Conservation (phyloP, 2,113 vertebrate species). For the Crotophaga sulcirostris region DNA sequence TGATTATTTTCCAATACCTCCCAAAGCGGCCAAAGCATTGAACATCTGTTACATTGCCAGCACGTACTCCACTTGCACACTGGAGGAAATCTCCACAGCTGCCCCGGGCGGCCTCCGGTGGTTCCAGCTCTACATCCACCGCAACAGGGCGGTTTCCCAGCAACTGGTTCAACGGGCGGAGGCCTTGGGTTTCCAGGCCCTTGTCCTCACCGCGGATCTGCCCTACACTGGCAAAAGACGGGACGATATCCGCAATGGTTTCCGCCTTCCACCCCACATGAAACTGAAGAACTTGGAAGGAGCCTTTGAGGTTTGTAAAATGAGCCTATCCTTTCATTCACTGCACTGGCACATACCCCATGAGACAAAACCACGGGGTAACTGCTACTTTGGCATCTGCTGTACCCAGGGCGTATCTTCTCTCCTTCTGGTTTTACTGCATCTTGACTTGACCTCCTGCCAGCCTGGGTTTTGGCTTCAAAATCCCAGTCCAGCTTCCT, state of each 20-base stretch:
- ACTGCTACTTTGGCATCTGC: neutral
- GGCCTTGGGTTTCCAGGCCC: conserved; percentile 85
- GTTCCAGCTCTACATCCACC: conserved; percentile 94
- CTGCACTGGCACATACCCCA: neutral
- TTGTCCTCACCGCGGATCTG: conserved; percentile 89
- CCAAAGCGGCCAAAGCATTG: conserved; percentile 81
- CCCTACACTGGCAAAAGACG: conserved; percentile 88
- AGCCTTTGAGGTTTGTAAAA: conserved; percentile 81
- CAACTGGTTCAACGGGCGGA: conserved; percentile 84
- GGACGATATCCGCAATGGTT: conserved; percentile 84
- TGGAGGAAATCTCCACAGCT: conserved; percentile 85
- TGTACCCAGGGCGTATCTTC: neutral
- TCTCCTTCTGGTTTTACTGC: neutral
- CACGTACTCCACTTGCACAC: conserved; percentile 85
- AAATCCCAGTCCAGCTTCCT: neutral
- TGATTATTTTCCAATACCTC: neutral
- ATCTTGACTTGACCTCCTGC: neutral
- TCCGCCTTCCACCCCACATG: conserved; percentile 82
- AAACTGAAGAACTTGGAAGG: conserved; percentile 86
- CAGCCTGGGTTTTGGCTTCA: neutral
- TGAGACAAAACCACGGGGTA: neutral
- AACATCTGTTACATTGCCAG: conserved; percentile 89
- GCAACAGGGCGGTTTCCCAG: conserved; percentile 82
- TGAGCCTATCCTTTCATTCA: neutral
- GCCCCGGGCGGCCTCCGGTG: conserved; percentile 84